Conservation (phyloP, 1,140 invertebrate genomes). For the Probaryconus sp. region DNA sequence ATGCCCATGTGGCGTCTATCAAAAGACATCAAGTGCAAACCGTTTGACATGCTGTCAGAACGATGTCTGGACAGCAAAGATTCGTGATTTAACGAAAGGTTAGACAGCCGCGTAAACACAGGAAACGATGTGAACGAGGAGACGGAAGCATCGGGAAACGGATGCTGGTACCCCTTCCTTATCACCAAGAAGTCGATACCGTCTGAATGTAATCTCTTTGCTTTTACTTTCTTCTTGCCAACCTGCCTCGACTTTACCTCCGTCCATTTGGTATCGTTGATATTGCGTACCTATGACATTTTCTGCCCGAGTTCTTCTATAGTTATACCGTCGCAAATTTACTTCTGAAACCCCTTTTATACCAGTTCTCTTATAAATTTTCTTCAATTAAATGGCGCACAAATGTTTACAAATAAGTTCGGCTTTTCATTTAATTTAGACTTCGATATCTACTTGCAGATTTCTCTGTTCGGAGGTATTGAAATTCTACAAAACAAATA, state of each 20-base stretch:
- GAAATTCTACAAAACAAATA: no score
- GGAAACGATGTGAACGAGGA: conserved; percentile 66
- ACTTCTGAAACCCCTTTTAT: conserved; percentile 13
- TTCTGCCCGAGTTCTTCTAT: conserved; percentile 31
- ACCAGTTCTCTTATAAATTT: conserved; percentile 8
- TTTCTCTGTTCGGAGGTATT: no score
- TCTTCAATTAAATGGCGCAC: not conserved
- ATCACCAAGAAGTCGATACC: conserved; percentile 53
- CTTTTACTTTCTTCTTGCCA: conserved; percentile 55
- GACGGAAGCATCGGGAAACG: conserved; percentile 56
- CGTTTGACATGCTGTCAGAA: conserved; percentile 69
- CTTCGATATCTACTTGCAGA: no score
- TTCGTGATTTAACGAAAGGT: conserved; percentile 62
- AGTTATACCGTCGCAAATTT: conserved; percentile 19
- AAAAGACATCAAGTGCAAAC: conserved; percentile 62
- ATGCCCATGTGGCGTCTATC: conserved; percentile 64
- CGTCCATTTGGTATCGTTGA: conserved; percentile 45
- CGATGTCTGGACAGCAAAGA: conserved; percentile 49
- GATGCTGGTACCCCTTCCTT: conserved; percentile 29
- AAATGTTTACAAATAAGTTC: no score
- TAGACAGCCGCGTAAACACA: conserved; percentile 70
- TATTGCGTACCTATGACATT: conserved; percentile 51
- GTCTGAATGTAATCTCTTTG: conserved; percentile 53
- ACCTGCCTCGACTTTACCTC: conserved; percentile 43
- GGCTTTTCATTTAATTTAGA: not conserved